Conservation (phyloP, 2,888 invertebrate species). For the Drosophila kuntzei region DNA sequence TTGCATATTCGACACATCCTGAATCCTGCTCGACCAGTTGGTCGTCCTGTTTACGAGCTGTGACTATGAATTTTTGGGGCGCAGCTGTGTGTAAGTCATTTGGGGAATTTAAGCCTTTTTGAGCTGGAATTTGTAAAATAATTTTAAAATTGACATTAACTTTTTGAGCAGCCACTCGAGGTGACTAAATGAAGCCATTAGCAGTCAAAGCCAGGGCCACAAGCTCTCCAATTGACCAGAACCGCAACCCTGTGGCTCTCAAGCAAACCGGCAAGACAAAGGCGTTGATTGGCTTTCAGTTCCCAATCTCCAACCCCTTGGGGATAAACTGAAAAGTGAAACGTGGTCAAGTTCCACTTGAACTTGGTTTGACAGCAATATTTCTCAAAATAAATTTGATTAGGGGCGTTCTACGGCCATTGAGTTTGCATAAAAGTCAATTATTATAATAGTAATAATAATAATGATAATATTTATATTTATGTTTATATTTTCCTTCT, state of each 20-base stretch:
- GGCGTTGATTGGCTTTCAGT: conserved; percentile 64
- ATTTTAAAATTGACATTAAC: conserved; percentile 62
- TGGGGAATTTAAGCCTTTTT: conserved; percentile 44
- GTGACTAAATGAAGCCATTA: conserved; percentile 68
- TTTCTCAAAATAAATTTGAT: conserved; percentile 35
- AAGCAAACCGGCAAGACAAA: conserved; percentile 31
- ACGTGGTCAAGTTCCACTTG: conserved; percentile 40
- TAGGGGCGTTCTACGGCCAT: conserved; percentile 27
- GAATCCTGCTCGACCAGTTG: conserved; percentile 15
- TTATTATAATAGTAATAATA: conserved; percentile 26
- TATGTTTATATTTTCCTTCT: conserved; percentile 14
- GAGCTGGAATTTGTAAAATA: conserved; percentile 43
- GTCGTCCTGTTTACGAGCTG: conserved; percentile 40
- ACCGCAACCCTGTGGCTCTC: conserved; percentile 30
- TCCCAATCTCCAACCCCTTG: background rate
- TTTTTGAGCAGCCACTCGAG: conserved; percentile 24
- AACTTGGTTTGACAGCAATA: conserved; percentile 5
- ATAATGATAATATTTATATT: conserved; percentile 19
- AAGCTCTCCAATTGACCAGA: conserved; percentile 47
- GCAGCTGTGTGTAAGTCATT: conserved; percentile 14
- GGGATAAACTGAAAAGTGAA: conserved; percentile 21
- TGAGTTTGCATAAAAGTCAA: conserved; percentile 52
- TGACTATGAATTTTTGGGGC: conserved; percentile 38
- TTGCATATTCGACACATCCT: conserved; percentile 73
- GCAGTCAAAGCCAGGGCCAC: conserved; percentile 46